A percentile compares a stretch with the other conserved stretches of the same genome.
phyloP scores from a whole-genome alignment of 2,797 vertebrate genomes.

The Perodicticus potto region DNA sequence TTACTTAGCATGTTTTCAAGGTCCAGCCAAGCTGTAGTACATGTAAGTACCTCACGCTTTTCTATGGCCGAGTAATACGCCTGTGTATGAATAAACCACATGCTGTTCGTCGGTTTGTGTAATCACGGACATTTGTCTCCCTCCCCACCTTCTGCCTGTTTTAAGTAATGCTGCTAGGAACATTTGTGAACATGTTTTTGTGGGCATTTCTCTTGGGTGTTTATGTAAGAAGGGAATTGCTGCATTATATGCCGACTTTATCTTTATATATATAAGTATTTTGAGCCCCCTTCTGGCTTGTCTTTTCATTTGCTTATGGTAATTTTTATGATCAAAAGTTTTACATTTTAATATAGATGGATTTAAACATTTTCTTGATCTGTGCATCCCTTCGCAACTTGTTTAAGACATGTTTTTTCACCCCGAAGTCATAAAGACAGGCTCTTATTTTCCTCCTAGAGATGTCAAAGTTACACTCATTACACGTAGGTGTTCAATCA shows the following conservation, averaged over 20 bases:
- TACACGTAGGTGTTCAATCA: neutral
- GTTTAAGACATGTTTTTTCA: neutral
- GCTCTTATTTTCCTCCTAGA: no score
- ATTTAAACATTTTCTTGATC: neutral
- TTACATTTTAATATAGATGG: neutral
- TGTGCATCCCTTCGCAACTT: neutral
- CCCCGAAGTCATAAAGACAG: no score
- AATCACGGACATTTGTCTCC: no score
- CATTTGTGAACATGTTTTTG: neutral
- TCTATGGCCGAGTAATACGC: no score
- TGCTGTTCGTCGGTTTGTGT: neutral
- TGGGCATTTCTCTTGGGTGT: neutral
- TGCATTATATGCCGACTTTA: neutral
- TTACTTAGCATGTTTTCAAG: neutral
- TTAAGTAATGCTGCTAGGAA: neutral
- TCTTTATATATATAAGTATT: neutral
- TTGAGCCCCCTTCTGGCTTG: neutral
- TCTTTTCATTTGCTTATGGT: neutral
- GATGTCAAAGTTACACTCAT: neutral
- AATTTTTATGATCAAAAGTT: neutral
- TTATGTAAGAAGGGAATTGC: neutral
- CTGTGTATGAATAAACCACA: neutral
- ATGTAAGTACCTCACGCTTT: no score
- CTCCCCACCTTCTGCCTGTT: neutral
- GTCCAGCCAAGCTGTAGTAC: neutral